These are phyloP conservation scores for Monochamus saltuarius DNA, from an alignment of 1,140 invertebrate species.

Conservation along the genomic window DNA sequence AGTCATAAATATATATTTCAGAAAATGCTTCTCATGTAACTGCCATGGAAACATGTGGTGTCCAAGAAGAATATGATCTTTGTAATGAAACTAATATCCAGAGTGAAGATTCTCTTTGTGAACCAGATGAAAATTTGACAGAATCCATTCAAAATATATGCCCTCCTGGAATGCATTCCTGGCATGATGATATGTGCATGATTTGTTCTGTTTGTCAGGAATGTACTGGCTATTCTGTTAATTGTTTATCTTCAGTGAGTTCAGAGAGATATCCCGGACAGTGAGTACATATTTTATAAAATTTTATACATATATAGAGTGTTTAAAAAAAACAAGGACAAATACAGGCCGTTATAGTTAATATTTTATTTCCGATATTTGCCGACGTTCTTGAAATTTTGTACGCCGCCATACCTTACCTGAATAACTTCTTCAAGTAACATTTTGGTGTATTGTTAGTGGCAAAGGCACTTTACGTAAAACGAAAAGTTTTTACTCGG, in stretches of 20 bases:
- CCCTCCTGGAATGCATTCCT: conserved; percentile 68
- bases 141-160: conserved; percentile 58
- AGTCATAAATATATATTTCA: conserved; percentile 14
- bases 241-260: conserved; percentile 76
- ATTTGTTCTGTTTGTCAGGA: conserved; percentile 89
- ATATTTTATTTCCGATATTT: too few species aligned
- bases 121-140: too few species aligned
- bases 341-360: too few species aligned
- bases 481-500: too few species aligned
- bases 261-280: conserved; percentile 83
- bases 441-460: too few species aligned
- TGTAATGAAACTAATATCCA: conserved; percentile 36
- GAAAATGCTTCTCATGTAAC: conserved; percentile 52
- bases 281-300: conserved; percentile 60
- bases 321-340: too few species aligned
- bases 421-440: too few species aligned
- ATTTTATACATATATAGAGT: conserved; percentile 2
- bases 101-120: too few species aligned
- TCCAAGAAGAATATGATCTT: conserved; percentile 59
- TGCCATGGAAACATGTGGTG: conserved; percentile 64
- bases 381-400: too few species aligned
- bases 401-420: too few species aligned
- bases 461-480: too few species aligned
- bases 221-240: conserved; percentile 89
- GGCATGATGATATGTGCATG: conserved; percentile 82